These are phyloP conservation scores for Hirudo medicinalis DNA, from an alignment of 1,140 invertebrate species.

Conservation along the genomic window DNA sequence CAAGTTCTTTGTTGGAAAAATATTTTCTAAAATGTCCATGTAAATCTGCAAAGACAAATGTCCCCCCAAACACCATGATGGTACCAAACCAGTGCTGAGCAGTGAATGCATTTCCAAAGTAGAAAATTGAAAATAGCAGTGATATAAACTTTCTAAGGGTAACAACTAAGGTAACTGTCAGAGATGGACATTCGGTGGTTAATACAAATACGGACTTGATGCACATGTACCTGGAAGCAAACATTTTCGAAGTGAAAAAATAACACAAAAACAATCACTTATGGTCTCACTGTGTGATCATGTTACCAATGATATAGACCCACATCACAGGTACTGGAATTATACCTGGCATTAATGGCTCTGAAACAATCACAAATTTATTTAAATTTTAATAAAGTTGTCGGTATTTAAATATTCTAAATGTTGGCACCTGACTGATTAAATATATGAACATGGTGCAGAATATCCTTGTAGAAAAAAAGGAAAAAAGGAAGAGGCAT, in stretches of 20 bases:
- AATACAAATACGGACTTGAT: constrained; percentile 85
- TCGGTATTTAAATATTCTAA: background rate
- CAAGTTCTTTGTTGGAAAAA: background rate
- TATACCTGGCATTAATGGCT: constrained; percentile 39
- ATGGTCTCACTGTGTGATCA: constrained; percentile 66
- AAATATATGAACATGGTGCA: background rate
- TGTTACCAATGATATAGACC: constrained; percentile 68
- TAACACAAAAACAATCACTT: background rate
- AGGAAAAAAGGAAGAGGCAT: background rate
- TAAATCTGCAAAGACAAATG: constrained; percentile 66
- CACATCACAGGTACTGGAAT: constrained; percentile 56
- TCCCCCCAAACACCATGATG: constrained; percentile 75
- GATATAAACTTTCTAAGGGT: constrained; percentile 90
- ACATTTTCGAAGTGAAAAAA: background rate
- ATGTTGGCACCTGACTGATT: background rate
- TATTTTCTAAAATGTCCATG: background rate
- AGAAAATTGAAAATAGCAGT: constrained; percentile 82
- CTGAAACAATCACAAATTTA: constrained; percentile 27
- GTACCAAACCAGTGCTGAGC: constrained; percentile 82
- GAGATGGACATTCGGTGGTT: constrained; percentile 79
- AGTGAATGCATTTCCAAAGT: constrained; percentile 89
- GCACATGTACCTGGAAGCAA: constrained; percentile 57
- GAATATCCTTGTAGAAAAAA: background rate
- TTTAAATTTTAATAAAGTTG: constrained; percentile 4
- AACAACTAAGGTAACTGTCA: constrained; percentile 88